Conservation (phyloP, 2,888 invertebrate genomes). For the Drosophila merina region DNA sequence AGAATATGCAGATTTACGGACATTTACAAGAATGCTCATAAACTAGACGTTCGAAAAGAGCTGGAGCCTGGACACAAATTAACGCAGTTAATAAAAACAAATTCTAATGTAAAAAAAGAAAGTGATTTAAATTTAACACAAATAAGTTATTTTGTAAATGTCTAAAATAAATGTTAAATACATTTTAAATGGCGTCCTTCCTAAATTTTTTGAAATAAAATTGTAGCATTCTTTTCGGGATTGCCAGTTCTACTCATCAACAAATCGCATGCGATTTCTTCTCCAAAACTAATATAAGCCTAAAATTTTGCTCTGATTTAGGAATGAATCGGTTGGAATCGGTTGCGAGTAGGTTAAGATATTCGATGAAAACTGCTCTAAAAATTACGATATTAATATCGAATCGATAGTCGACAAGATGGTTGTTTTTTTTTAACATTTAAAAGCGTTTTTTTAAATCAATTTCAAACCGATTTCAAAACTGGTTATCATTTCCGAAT, state of each 20-base stretch:
- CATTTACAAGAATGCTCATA: slow-evolving; percentile 66
- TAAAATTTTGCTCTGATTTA: not conserved
- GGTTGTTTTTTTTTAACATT: too few relatives aligned
- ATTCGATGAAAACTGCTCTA: too few relatives aligned
- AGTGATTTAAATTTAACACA: slow-evolving; percentile 67
- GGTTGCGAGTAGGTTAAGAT: too few relatives aligned
- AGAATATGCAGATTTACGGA: slow-evolving; percentile 31
- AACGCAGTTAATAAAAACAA: slow-evolving; percentile 45
- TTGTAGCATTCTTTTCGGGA: not conserved
- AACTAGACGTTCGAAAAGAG: slow-evolving; percentile 34
- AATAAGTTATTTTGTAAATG: slow-evolving; percentile 61
- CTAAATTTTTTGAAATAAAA: not conserved
- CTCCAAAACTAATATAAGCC: not conserved
- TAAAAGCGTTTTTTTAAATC: too few relatives aligned
- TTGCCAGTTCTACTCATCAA: not conserved
- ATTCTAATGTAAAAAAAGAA: slow-evolving; percentile 60
- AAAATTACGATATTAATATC: too few relatives aligned
- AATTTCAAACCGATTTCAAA: too few relatives aligned
- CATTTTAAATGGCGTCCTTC: not conserved
- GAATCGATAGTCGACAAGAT: too few relatives aligned
- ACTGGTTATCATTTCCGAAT: too few relatives aligned
- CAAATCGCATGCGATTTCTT: not conserved
- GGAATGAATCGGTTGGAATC: too few relatives aligned
- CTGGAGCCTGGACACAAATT: slow-evolving; percentile 47
- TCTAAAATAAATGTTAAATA: slow-evolving; percentile 22